These are phyloP conservation scores for Lepus timidus DNA, from an alignment of 2,113 vertebrate species.

Conservation along the genomic window DNA sequence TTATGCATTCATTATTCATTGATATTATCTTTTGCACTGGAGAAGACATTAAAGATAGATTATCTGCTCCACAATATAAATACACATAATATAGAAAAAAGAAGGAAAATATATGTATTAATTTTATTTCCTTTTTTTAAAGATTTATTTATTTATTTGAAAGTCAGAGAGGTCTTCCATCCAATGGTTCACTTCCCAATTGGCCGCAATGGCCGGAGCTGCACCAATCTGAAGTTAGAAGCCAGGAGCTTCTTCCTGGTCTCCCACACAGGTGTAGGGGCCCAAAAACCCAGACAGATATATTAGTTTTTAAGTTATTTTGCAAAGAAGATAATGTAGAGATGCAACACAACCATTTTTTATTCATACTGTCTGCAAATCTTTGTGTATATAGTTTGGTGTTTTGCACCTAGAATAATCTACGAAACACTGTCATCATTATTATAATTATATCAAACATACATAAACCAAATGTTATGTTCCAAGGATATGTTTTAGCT, in stretches of 20 bases:
- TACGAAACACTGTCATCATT: background rate
- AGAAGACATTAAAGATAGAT: background rate
- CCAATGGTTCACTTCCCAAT: too few relatives aligned
- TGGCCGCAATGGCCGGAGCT: too few relatives aligned
- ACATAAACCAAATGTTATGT: background rate
- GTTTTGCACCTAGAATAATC: background rate
- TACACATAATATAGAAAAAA: background rate
- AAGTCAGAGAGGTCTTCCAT: too few relatives aligned
- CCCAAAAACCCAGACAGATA: too few relatives aligned
- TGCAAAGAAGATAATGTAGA: background rate
- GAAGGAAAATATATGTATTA: background rate
- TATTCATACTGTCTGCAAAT: background rate
- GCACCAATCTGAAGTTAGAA: too few relatives aligned
- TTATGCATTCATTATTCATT: background rate
- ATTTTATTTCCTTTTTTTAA: too few relatives aligned
- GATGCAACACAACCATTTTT: background rate
- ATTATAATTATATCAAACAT: background rate
- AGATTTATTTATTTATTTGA: too few relatives aligned
- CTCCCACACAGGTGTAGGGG: too few relatives aligned
- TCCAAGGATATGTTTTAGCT: background rate
- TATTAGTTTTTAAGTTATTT: background rate
- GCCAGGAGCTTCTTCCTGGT: too few relatives aligned
- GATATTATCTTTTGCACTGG: background rate
- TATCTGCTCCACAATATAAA: background rate
- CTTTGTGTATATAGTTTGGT: background rate